A percentile compares a stretch with the other conserved stretches of the same genome.
These are phyloP conservation scores for Chrysaora quinquecirrha DNA, from an alignment of 30 jellyfish, hydroid and myxozoan genomes.

Conservation along the genomic window DNA sequence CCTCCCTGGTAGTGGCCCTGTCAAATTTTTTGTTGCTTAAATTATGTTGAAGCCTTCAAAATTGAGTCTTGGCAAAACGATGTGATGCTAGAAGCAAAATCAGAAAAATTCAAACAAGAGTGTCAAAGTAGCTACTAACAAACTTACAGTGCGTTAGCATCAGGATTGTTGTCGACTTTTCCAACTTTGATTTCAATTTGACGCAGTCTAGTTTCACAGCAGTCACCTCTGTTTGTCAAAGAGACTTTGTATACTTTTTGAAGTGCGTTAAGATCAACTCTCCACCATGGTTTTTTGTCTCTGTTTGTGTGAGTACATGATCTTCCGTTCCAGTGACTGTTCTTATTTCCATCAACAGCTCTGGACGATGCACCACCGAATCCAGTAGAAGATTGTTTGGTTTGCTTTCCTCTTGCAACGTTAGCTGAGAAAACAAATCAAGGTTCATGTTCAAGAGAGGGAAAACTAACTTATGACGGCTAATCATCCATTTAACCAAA, in stretches of 20 bases:
- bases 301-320: slow-evolving; percentile 63
- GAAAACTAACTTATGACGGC: too few species aligned
- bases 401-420: slow-evolving; percentile 55
- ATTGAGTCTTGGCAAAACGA: too few species aligned
- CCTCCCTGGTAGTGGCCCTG: too few species aligned
- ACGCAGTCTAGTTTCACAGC: slow-evolving; percentile 50
- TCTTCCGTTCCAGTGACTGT: slow-evolving; percentile 43
- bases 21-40: too few species aligned
- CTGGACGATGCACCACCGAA: slow-evolving; percentile 61
- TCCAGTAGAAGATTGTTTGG: slow-evolving; percentile 66
- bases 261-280: slow-evolving; percentile 41
- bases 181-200: slow-evolving; percentile 45
- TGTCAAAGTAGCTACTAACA: too few species aligned
- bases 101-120: too few species aligned
- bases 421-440: slow-evolving; percentile 16
- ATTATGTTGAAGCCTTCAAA: too few species aligned
- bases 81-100: too few species aligned
- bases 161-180: slow-evolving; percentile 43
- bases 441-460: too few species aligned
- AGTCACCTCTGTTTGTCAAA: slow-evolving; percentile 55
- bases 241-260: slow-evolving; percentile 32
- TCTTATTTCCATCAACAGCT: slow-evolving; percentile 68
- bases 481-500: too few species aligned
- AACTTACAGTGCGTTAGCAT: slow-evolving; percentile 44
- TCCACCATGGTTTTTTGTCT: slow-evolving; percentile 60